These are phyloP conservation scores for Lipophrys pholis DNA, from an alignment of 2,113 vertebrate species.

Conservation along the genomic window DNA sequence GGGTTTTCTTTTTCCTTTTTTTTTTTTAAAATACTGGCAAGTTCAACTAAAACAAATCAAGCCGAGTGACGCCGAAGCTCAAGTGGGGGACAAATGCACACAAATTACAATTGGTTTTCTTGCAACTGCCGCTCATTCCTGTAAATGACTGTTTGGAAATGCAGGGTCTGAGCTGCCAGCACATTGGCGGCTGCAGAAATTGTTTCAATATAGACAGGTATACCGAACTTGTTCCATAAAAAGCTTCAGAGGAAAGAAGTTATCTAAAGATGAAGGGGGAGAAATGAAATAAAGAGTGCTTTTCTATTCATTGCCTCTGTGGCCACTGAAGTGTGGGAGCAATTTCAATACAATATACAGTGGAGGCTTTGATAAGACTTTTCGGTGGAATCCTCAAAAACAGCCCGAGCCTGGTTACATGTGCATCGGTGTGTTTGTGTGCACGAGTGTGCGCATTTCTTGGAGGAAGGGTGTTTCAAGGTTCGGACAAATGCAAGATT, in stretches of 20 bases:
- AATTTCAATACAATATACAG: conserved; percentile 87
- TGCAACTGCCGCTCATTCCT: conserved; percentile 27
- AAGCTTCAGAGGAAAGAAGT: conserved; percentile 58
- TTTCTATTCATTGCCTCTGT: conserved; percentile 82
- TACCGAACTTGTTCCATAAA: conserved; percentile 59
- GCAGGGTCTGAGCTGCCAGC: conserved; percentile 32
- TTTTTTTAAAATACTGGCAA: conserved; percentile 13
- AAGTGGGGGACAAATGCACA: conserved; percentile 36
- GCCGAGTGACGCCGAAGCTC: conserved; percentile 14
- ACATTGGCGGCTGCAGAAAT: conserved; percentile 25
- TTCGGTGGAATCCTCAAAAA: conserved; percentile 78
- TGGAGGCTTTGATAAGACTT: conserved; percentile 82
- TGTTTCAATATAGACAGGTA: conserved; percentile 40
- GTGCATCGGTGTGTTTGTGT: conserved; percentile 55
- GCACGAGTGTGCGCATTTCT: conserved; percentile 29
- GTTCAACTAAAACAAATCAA: conserved; percentile 56
- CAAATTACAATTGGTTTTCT: conserved; percentile 44
- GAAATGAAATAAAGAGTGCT: conserved; percentile 78
- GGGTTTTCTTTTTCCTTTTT: conserved; percentile 51
- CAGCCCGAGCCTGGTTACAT: conserved; percentile 45
- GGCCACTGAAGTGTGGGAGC: conserved; percentile 86
- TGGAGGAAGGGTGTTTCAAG: conserved; percentile 70
- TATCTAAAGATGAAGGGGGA: conserved; percentile 69
- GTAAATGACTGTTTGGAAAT: conserved; percentile 34
- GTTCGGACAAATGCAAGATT: conserved; percentile 80